A percentile compares a stretch with the other conserved stretches of the same genome.
Conservation (phyloP, 2,113 vertebrate species). For the Trogon surrucura region DNA sequence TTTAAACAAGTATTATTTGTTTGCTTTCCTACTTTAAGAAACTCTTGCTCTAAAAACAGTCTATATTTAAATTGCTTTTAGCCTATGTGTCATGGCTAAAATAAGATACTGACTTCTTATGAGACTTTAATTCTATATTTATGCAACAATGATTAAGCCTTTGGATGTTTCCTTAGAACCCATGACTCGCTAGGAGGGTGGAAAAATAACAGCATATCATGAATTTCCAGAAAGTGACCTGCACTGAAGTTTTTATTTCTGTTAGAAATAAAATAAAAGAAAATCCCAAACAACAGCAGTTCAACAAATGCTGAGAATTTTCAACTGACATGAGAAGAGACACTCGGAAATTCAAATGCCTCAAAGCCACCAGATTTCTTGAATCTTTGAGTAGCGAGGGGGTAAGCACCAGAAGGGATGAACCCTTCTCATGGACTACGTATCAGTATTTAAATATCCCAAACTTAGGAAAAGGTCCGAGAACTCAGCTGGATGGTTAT, state of each 20-base stretch:
- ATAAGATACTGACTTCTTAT: slow-evolving; percentile 54
- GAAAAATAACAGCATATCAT: slow-evolving; percentile 47
- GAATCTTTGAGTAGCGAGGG: neutral
- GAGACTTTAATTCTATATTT: slow-evolving; percentile 50
- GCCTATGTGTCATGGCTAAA: slow-evolving; percentile 64
- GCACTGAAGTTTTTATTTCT: neutral
- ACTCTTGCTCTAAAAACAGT: neutral
- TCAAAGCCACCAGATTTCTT: neutral
- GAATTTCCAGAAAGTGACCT: slow-evolving; percentile 29
- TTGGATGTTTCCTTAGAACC: slow-evolving; percentile 31
- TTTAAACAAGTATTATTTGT: neutral
- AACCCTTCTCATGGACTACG: neutral
- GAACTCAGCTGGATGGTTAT: neutral
- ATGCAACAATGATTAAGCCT: slow-evolving; percentile 59
- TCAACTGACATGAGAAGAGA: neutral
- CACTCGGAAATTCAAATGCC: neutral
- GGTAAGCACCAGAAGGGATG: neutral
- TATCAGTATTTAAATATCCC: neutral
- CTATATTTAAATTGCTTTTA: slow-evolving; percentile 63
- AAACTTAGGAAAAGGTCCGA: neutral
- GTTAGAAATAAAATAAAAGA: slow-evolving; percentile 40
- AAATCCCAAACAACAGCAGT: slow-evolving; percentile 32
- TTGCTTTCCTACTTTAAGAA: slow-evolving; percentile 38
- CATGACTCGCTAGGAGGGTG: slow-evolving; percentile 8
- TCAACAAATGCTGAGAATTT: neutral